Conservation (phyloP, 2,113 vertebrate genomes). For the Arothron firmamentum region DNA sequence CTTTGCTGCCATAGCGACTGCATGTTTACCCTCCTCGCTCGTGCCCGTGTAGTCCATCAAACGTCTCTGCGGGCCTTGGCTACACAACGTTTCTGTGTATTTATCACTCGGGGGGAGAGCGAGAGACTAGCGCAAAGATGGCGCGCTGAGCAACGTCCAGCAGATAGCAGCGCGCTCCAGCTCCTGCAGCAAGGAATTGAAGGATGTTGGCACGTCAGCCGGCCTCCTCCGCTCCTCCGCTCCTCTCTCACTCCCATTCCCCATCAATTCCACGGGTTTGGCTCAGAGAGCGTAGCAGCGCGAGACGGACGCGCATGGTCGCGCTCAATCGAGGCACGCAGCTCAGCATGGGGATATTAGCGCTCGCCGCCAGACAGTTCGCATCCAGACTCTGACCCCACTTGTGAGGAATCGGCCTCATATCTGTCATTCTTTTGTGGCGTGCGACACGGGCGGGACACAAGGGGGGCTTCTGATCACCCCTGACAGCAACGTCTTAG, state of each 20-base stretch:
- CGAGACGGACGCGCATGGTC: conserved; percentile 66
- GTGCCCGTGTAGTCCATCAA: conserved; percentile 46
- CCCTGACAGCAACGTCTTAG: neutral
- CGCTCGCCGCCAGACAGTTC: conserved; percentile 60
- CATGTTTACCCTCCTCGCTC: conserved; percentile 18
- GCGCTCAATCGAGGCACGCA: conserved; percentile 57
- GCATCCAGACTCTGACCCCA: conserved; percentile 63
- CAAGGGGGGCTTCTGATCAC: neutral
- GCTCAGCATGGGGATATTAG: conserved; percentile 67
- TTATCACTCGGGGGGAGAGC: conserved; percentile 8
- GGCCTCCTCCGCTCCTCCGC: too few relatives aligned
- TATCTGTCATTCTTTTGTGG: conserved; percentile 48
- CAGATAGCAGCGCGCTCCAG: conserved; percentile 21
- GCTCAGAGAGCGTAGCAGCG: conserved; percentile 58
- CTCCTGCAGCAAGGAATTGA: conserved; percentile 49
- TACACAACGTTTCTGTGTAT: conserved; percentile 21
- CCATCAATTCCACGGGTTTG: conserved; percentile 54
- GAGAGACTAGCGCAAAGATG: neutral
- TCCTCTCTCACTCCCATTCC: conserved; percentile 49
- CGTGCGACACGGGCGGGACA: conserved; percentile 25
- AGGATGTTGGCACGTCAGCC: conserved; percentile 37
- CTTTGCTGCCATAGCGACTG: conserved; percentile 19
- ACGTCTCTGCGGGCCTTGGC: conserved; percentile 41
- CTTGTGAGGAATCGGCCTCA: conserved; percentile 67
- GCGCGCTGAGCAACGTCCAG: conserved; percentile 18